A percentile compares a stretch with the other conserved stretches of the same genome.
phyloP scores from a whole-genome alignment of 53 echinoderm and acorn worm genomes.

The Astropecten irregularis region DNA sequence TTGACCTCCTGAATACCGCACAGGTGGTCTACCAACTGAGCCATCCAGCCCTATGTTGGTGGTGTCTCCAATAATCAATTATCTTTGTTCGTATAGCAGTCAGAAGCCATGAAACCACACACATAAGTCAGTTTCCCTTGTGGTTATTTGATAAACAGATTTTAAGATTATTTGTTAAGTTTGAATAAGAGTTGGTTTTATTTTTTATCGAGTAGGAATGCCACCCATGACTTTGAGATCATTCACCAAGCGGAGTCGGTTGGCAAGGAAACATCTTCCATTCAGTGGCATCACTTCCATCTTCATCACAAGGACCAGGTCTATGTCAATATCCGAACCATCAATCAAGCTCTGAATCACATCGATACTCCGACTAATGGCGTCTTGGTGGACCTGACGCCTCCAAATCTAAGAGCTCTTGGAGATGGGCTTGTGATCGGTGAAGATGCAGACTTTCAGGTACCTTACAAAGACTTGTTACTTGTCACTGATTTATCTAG shows the following conservation, averaged over 20 bases:
- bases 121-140: too few species aligned
- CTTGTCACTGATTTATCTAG: too few species aligned
- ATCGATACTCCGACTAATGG: conserved; percentile 42
- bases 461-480: too few species aligned
- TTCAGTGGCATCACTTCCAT: conserved; percentile 77
- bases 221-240: conserved; percentile 46
- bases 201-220: neutral
- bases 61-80: too few species aligned
- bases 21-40: too few species aligned
- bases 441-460: conserved; percentile 61
- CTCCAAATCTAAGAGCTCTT: conserved; percentile 46
- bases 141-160: too few species aligned
- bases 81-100: too few species aligned
- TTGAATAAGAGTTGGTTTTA: too few species aligned
- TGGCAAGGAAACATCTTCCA: conserved; percentile 8
- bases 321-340: conserved; percentile 32
- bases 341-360: conserved; percentile 48
- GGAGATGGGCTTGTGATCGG: conserved; percentile 61
- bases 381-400: conserved; percentile 55
- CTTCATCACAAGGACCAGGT: conserved; percentile 62
- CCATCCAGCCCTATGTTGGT: too few species aligned
- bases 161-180: too few species aligned
- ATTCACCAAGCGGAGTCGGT: conserved; percentile 57
- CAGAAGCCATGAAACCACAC: too few species aligned
- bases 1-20: too few species aligned